Conservation (phyloP, 2,113 vertebrate species). For the Corydoras maculifer region DNA sequence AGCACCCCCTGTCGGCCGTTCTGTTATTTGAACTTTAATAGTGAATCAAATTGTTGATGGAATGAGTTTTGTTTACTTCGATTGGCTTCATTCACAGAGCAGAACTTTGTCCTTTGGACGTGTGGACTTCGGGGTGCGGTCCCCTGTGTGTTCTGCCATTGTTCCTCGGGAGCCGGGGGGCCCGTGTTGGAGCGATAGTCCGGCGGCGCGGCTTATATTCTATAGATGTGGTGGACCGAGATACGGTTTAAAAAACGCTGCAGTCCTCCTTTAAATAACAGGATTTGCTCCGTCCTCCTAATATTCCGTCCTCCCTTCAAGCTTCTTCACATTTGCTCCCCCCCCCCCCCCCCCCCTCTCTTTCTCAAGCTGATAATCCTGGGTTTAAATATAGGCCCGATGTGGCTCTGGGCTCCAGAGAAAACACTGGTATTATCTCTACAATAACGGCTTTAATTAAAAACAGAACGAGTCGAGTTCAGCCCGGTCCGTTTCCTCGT, state of each 20-base stretch:
- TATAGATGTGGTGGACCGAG: neutral
- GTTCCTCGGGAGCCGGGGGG: too few species aligned
- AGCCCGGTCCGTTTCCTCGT: neutral
- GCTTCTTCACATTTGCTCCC: neutral
- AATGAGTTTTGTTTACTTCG: too few species aligned
- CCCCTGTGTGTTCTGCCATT: too few species aligned
- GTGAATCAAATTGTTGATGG: too few species aligned
- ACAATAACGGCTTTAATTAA: slow-evolving; percentile 21
- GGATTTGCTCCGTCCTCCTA: neutral
- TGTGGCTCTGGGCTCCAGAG: slow-evolving; percentile 27
- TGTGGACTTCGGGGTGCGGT: too few species aligned
- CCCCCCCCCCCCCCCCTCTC: neutral
- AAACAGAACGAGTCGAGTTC: slow-evolving; percentile 15
- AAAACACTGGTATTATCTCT: slow-evolving; percentile 26
- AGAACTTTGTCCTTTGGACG: too few species aligned
- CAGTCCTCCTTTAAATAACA: slow-evolving; percentile 1
- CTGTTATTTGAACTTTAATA: too few species aligned
- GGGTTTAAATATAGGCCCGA: slow-evolving; percentile 10
- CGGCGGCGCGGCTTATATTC: neutral
- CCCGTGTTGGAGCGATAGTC: too few species aligned
- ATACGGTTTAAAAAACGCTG: slow-evolving; percentile 4
- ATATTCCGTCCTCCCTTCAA: slow-evolving; percentile 3
- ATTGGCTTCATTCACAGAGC: too few species aligned
- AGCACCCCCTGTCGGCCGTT: too few species aligned
- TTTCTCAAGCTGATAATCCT: slow-evolving; percentile 8